A percentile compares a stretch with the other conserved stretches of the same genome.
These are phyloP conservation scores for Matsumyia berberina DNA, from an alignment of 2,888 invertebrate species.

Conservation along the genomic window DNA sequence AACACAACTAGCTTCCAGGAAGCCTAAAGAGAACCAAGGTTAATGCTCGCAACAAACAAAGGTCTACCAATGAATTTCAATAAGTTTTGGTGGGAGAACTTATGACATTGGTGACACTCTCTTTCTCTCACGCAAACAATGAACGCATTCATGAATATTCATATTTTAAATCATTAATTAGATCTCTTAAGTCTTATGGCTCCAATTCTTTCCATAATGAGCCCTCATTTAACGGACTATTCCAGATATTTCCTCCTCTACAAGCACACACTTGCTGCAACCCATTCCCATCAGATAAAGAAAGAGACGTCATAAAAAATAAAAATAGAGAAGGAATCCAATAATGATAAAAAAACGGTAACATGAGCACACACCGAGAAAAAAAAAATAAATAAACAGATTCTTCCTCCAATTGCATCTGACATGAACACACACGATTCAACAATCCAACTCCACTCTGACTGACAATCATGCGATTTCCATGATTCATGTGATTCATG, in stretches of 20 bases:
- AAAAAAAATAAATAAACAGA: too few species aligned
- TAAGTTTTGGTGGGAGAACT: too few species aligned
- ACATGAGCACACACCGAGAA: slow-evolving; percentile 3
- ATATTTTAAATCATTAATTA: neutral
- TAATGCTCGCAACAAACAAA: too few species aligned
- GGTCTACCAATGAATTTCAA: too few species aligned
- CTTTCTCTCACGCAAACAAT: neutral
- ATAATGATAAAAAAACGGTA: neutral
- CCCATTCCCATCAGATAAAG: slow-evolving; percentile 37
- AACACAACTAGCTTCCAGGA: too few species aligned
- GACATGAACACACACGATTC: slow-evolving; percentile 24
- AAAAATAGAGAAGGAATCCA: slow-evolving; percentile 2
- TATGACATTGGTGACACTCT: too few species aligned
- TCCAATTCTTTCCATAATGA: slow-evolving; percentile 7
- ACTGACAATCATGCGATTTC: slow-evolving; percentile 21
- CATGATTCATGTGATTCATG: slow-evolving; percentile 20
- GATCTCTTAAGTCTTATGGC: neutral
- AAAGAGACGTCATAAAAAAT: neutral
- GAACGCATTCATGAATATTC: neutral
- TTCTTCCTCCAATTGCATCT: slow-evolving; percentile 4
- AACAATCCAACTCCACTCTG: slow-evolving; percentile 2
- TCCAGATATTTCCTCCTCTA: slow-evolving; percentile 17
- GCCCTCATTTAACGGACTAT: slow-evolving; percentile 19
- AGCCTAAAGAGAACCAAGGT: too few species aligned
- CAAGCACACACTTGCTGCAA: slow-evolving; percentile 10